Percentiles rank a stretch among this genome's conserved stretches.
Evolutionary conservation across 2,797 vertebrate genomes (phyloP).

Genomic region (Cacajao melanocephalus): DNA sequence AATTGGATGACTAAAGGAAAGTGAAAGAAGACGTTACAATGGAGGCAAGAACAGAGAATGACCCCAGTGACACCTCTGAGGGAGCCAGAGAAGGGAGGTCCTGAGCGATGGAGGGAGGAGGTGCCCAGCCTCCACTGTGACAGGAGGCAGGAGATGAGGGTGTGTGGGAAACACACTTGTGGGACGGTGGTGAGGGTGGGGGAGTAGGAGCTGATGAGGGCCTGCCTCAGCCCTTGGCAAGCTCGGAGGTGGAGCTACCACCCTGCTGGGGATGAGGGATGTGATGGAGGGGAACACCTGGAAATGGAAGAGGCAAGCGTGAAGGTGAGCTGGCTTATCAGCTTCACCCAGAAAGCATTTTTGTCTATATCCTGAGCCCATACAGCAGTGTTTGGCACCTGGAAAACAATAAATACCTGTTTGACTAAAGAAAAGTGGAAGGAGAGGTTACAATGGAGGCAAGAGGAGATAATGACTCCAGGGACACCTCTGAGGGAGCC

Average conservation of each 20-base stretch:
- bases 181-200: background rate
- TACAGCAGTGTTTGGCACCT: background rate
- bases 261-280: background rate
- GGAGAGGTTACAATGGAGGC: background rate
- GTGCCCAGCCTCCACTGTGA: background rate
- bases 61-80: accelerated
- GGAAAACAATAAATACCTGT: background rate
- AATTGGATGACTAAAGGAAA: background rate
- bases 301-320: background rate
- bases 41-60: background rate
- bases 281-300: background rate
- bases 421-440: background rate
- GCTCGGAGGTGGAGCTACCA: background rate
- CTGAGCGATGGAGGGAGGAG: background rate
- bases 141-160: background rate
- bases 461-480: background rate
- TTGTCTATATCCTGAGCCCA: background rate
- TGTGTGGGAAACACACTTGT: background rate
- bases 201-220: background rate
- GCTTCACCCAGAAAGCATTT: background rate
- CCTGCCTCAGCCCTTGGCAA: background rate
- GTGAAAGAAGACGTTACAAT: background rate
- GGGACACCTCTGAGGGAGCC: background rate
- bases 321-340: no score
- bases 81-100: background rate